Conservation (phyloP, 2,888 invertebrate species). For the Andrena trimmerana region DNA sequence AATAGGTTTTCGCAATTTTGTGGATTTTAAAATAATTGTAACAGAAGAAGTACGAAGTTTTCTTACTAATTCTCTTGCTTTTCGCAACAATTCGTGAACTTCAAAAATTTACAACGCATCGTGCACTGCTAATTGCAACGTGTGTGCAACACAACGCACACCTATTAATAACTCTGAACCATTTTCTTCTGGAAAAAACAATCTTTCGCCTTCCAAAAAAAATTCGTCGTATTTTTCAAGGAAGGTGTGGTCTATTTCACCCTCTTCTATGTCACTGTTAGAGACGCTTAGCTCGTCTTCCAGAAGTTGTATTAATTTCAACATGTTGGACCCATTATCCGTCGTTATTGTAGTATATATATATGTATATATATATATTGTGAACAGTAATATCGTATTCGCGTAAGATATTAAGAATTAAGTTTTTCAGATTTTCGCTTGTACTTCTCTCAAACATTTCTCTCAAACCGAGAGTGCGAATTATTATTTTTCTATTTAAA, state of each 20-base stretch:
- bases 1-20: too few relatives aligned
- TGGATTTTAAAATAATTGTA: too few relatives aligned
- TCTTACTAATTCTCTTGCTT: too few relatives aligned
- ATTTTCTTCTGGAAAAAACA: not conserved
- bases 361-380: too few relatives aligned
- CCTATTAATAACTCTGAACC: not conserved
- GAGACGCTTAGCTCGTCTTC: not conserved
- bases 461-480: not conserved
- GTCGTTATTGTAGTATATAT: too few relatives aligned
- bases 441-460: not conserved
- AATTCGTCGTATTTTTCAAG: not conserved
- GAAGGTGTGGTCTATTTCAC: not conserved
- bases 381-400: constrained; percentile 1
- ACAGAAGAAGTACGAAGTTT: too few relatives aligned
- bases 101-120: not conserved
- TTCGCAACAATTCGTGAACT: too few relatives aligned
- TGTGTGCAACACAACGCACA: not conserved
- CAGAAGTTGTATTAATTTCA: not conserved
- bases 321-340: not conserved
- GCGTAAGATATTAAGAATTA: not conserved
- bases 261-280: not conserved
- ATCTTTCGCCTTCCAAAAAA: not conserved
- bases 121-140: not conserved
- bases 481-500: not conserved
- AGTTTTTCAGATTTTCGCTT: not conserved